phyloP scores from a whole-genome alignment of 2,113 vertebrate species.

The Onychostruthus taczanowskii region DNA sequence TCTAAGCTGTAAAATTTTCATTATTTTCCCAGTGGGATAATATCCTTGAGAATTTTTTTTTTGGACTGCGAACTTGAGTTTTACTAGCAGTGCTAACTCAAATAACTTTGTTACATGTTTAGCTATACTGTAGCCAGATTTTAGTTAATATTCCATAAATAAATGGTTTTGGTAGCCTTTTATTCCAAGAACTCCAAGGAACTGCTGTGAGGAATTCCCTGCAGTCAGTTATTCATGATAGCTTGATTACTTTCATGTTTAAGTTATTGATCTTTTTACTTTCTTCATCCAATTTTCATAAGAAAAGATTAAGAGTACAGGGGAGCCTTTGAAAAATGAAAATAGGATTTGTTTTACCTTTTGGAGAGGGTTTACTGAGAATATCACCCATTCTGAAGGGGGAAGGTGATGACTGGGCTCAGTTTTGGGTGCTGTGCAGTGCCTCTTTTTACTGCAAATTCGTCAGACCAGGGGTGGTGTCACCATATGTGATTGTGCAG shows the following conservation, averaged over 20 bases:
- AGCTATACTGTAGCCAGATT: background rate
- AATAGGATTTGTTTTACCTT: conserved; percentile 43
- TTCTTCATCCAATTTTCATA: conserved; percentile 51
- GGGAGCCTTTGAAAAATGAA: conserved; percentile 22
- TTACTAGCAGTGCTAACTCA: background rate
- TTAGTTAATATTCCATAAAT: background rate
- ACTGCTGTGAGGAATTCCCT: background rate
- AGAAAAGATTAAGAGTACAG: conserved; percentile 42
- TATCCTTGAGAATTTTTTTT: background rate
- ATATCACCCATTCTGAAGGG: background rate
- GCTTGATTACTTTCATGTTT: background rate
- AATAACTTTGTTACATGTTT: background rate
- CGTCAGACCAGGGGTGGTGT: background rate
- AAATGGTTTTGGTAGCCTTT: background rate
- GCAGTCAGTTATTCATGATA: background rate
- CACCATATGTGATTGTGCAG: background rate
- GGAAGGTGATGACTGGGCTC: background rate
- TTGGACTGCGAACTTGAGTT: background rate
- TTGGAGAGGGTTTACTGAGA: conserved; percentile 28
- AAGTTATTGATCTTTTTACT: background rate
- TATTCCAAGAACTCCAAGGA: background rate
- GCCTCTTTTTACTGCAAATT: background rate
- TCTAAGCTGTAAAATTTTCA: background rate
- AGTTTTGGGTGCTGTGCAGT: background rate
- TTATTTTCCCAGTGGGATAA: background rate